These are phyloP conservation scores for Zootermopsis nevadensis DNA, from an alignment of 2,888 invertebrate species.

Conservation along the genomic window DNA sequence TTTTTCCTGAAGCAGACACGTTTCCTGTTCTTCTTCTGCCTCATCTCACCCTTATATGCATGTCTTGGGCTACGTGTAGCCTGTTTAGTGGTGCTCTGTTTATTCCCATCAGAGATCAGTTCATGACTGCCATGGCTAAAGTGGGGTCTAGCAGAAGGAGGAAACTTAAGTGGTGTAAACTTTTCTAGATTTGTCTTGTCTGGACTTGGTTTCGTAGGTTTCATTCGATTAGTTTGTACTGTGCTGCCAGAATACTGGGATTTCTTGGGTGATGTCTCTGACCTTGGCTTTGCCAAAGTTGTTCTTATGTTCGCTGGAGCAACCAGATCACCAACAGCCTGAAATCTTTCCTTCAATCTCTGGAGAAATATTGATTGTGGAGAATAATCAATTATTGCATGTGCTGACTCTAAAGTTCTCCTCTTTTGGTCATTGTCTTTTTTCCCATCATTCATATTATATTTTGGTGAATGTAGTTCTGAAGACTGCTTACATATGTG, in stretches of 20 bases:
- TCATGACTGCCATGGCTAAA: background rate
- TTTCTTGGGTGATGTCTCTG: background rate
- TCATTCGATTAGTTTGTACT: too few relatives aligned
- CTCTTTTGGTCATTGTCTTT: background rate
- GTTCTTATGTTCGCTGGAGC: background rate
- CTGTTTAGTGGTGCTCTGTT: too few relatives aligned
- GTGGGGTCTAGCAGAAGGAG: background rate
- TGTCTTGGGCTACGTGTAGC: background rate
- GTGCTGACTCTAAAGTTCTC: slow-evolving; percentile 42
- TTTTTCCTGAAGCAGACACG: slow-evolving; percentile 4
- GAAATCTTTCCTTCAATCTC: slow-evolving; percentile 44
- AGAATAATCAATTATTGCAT: slow-evolving; percentile 46
- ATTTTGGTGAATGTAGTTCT: background rate
- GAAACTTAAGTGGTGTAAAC: too few relatives aligned
- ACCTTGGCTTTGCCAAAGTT: background rate
- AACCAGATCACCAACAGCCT: background rate
- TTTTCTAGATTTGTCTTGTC: background rate
- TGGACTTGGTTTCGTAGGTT: too few relatives aligned
- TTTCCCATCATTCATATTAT: background rate
- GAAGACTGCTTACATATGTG: background rate
- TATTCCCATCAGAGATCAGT: too few relatives aligned
- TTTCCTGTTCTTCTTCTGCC: slow-evolving; percentile 9
- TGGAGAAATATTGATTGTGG: slow-evolving; percentile 49
- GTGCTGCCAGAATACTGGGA: too few relatives aligned
- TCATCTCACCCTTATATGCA: background rate